These are phyloP conservation scores for Nothobranchius kuhntae DNA, from an alignment of 2,113 vertebrate genomes.

Conservation along the genomic window DNA sequence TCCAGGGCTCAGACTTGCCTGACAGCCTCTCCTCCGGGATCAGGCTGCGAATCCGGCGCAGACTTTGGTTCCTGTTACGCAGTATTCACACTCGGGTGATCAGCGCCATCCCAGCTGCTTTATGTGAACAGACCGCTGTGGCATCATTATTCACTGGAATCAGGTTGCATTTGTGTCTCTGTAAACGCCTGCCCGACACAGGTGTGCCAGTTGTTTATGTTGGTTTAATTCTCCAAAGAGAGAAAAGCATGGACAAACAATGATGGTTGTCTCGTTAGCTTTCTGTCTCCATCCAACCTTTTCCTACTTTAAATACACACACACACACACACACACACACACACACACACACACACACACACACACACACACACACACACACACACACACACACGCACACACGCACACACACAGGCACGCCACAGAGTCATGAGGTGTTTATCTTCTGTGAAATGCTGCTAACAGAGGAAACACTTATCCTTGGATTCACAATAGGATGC, in stretches of 20 bases:
- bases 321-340: slow-evolving; percentile 3
- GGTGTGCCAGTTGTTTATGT: slow-evolving; percentile 58
- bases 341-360: too few relatives aligned
- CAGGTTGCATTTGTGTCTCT: slow-evolving; percentile 45
- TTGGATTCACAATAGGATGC: background rate
- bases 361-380: slow-evolving; percentile 4
- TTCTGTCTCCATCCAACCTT: background rate
- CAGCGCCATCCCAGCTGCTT: slow-evolving; percentile 59
- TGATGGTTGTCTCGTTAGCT: slow-evolving; percentile 31
- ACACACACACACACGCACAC: slow-evolving; percentile 16
- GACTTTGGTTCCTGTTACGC: slow-evolving; percentile 48
- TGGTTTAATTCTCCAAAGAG: slow-evolving; percentile 37
- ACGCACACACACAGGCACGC: background rate
- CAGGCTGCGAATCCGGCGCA: slow-evolving; percentile 45
- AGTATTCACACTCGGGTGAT: slow-evolving; percentile 53
- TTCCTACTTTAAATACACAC: background rate
- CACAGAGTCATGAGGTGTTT: background rate
- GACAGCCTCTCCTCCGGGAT: slow-evolving; percentile 49
- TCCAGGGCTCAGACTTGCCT: slow-evolving; percentile 41
- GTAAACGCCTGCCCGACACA: slow-evolving; percentile 34
- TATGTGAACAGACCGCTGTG: slow-evolving; percentile 43
- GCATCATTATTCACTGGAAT: slow-evolving; percentile 46
- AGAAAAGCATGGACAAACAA: slow-evolving; percentile 31
- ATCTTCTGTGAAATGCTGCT: background rate
- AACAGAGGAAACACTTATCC: background rate